Conservation (phyloP, 2,113 vertebrate species). For the Melanerpes formicivorus region DNA sequence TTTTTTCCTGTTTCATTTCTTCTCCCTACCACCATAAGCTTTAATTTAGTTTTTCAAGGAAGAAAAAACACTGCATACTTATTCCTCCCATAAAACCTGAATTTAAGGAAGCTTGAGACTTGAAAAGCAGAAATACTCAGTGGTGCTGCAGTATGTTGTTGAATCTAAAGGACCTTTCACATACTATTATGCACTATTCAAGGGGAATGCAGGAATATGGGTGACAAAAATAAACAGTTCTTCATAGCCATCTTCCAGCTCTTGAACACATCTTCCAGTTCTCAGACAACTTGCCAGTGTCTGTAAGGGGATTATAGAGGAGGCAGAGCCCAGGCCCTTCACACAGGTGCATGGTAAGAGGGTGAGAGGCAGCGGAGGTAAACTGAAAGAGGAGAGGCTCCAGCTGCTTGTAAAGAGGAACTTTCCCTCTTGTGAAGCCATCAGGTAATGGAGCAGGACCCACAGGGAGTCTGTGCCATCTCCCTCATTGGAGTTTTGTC, state of each 20-base stretch:
- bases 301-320: neutral
- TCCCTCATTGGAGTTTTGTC: neutral
- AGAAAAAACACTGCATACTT: neutral
- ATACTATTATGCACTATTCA: neutral
- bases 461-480: neutral
- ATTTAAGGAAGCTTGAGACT: neutral
- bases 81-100: neutral
- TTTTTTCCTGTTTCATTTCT: neutral
- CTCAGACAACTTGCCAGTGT: neutral
- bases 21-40: neutral
- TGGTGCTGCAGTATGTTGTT: neutral
- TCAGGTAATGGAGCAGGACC: neutral
- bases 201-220: neutral
- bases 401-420: neutral
- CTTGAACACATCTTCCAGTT: neutral
- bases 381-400: neutral
- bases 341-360: neutral
- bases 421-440: neutral
- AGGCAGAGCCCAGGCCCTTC: neutral
- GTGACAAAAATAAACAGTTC: neutral
- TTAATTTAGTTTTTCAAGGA: neutral
- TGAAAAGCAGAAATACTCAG: neutral
- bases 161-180: neutral
- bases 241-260: neutral
- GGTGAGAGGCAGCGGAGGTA: neutral